A percentile compares a stretch with the other conserved stretches of the same genome.
phyloP scores from a whole-genome alignment of 2,888 invertebrate genomes.

The Limenitis camilla region DNA sequence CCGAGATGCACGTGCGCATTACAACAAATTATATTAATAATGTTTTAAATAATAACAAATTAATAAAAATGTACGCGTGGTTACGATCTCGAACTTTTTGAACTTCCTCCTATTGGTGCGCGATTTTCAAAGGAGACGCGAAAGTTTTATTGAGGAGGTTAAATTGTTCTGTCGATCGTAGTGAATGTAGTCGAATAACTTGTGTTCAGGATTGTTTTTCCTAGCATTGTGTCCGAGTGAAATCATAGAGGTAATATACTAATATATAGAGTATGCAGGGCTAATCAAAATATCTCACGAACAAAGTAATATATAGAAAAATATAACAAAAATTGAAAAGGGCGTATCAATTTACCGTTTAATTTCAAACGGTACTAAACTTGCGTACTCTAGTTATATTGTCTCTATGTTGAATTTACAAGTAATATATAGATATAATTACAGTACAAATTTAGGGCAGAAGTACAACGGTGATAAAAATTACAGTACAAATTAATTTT shows the following conservation, averaged over 20 bases:
- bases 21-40: conserved; percentile 75
- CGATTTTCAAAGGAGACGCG: conserved; percentile 46
- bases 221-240: conserved; percentile 60
- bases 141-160: conserved; percentile 42
- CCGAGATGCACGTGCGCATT: conserved; percentile 51
- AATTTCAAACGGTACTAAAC: no score
- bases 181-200: conserved; percentile 64
- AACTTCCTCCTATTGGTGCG: conserved; percentile 45
- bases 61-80: conserved; percentile 68
- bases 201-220: conserved; percentile 59
- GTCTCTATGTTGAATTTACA: conserved; percentile 18
- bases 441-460: conserved; percentile 63
- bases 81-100: conserved; percentile 39
- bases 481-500: conserved; percentile 70
- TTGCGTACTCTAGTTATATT: no score
- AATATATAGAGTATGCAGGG: no score
- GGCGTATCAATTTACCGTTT: no score
- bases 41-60: conserved; percentile 71
- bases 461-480: conserved; percentile 56
- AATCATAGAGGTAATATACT: conserved; percentile 25
- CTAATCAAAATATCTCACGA: no score
- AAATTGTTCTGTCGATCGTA: conserved; percentile 35
- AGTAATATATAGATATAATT: conserved; percentile 32
- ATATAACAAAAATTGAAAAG: no score
- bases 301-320: no score